Evolutionary conservation across 2,113 vertebrate genomes (phyloP).

Genomic region (Ornithorhynchus anatinus): DNA sequence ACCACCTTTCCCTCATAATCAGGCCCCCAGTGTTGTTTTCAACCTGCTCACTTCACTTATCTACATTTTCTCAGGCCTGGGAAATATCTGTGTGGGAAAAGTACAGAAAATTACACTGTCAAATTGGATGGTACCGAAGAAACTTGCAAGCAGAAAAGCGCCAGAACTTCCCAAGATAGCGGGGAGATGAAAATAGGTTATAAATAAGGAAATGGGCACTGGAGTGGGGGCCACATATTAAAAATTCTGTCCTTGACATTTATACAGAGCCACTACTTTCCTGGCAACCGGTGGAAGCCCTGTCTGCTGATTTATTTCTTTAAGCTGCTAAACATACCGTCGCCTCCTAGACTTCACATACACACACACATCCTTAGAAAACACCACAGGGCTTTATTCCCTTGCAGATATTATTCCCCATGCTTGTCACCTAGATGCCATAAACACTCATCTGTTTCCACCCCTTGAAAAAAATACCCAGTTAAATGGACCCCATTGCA

Average conservation of each 20-base stretch:
- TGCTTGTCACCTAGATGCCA: too few species aligned
- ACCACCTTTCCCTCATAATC: not conserved
- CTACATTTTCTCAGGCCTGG: slow-evolving; percentile 8
- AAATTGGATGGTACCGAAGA: not conserved
- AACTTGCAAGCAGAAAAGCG: slow-evolving; percentile 22
- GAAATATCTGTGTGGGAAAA: slow-evolving; percentile 13
- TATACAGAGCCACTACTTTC: not conserved
- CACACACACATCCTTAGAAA: not conserved
- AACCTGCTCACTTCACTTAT: not conserved
- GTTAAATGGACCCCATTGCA: too few species aligned
- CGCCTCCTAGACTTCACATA: not conserved
- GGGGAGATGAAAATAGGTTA: slow-evolving; percentile 29
- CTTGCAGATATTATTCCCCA: too few species aligned
- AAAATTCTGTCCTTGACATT: slow-evolving; percentile 40
- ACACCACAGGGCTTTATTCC: too few species aligned
- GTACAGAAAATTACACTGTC: slow-evolving; percentile 41
- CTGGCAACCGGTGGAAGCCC: not conserved
- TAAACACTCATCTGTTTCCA: too few species aligned
- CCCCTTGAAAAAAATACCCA: too few species aligned
- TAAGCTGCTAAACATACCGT: not conserved
- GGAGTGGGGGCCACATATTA: not conserved
- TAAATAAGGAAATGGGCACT: slow-evolving; percentile 38
- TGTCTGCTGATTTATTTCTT: slow-evolving; percentile 9
- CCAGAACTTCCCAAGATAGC: not conserved
- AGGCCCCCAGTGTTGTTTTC: not conserved